Evolutionary conservation across 2,888 invertebrate genomes (phyloP).

Genomic region (Trilocha varians): DNA sequence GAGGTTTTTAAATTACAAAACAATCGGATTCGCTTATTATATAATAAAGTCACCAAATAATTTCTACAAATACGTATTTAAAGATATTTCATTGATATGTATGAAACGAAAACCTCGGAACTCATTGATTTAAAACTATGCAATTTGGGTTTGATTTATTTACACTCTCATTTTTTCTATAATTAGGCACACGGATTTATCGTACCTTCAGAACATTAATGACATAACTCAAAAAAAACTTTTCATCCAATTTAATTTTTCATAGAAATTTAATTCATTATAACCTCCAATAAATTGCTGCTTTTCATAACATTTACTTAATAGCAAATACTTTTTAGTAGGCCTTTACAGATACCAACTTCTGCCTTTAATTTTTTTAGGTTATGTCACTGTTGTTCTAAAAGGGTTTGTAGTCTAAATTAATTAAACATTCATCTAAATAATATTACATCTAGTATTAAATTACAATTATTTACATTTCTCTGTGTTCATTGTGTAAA

Average conservation of each 20-base stretch:
- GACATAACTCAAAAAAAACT: too few relatives aligned
- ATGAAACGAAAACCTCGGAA: conserved; percentile 65
- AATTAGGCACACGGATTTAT: conserved; percentile 61
- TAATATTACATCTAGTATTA: conserved; percentile 29
- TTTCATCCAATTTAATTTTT: too few relatives aligned
- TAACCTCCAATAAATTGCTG: too few relatives aligned
- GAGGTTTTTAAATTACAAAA: conserved; percentile 80
- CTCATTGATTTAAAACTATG: conserved; percentile 23
- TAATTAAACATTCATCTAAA: conserved; percentile 26
- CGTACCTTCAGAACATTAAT: too few relatives aligned
- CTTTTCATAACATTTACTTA: too few relatives aligned
- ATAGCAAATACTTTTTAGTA: too few relatives aligned
- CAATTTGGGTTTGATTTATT: conserved; percentile 17
- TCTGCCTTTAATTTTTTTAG: too few relatives aligned
- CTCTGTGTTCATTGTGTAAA: conserved; percentile 28
- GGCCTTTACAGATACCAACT: too few relatives aligned
- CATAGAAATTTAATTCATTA: too few relatives aligned
- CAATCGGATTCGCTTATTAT: conserved; percentile 43
- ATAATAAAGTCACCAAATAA: conserved; percentile 50
- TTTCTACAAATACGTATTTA: conserved; percentile 40
- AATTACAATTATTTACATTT: conserved; percentile 47
- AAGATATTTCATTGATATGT: conserved; percentile 64
- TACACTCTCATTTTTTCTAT: conserved; percentile 30
- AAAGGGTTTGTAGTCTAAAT: conserved; percentile 33
- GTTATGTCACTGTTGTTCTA: too few relatives aligned